phyloP scores from a whole-genome alignment of 2,797 vertebrate species.

The Strix occidentalis region DNA sequence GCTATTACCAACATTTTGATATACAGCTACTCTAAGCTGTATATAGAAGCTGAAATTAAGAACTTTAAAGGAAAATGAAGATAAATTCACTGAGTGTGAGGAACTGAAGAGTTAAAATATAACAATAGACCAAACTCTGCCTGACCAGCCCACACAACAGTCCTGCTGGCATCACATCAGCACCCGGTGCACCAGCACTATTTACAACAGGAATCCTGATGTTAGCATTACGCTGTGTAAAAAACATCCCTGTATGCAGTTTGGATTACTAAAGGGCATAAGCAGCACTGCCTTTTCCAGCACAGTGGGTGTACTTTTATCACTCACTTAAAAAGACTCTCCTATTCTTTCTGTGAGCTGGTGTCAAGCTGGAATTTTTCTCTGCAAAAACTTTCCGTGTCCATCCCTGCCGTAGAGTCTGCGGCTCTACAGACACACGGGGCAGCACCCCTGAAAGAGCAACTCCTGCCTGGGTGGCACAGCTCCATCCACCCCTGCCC shows the following conservation, averaged over 20 bases:
- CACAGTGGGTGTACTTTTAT: background rate
- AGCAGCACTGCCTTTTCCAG: background rate
- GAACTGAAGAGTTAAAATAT: background rate
- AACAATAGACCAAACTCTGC: background rate
- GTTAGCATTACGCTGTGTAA: background rate
- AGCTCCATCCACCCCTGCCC: background rate
- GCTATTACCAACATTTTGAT: background rate
- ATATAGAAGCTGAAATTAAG: background rate
- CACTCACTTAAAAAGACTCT: background rate
- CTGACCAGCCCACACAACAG: background rate
- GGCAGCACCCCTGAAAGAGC: background rate
- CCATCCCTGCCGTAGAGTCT: background rate
- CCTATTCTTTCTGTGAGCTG: background rate
- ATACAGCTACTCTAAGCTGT: background rate
- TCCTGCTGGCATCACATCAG: background rate
- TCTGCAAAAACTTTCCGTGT: background rate
- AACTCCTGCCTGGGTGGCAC: background rate
- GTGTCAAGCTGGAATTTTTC: background rate
- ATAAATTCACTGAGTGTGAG: background rate
- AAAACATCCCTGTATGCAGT: background rate
- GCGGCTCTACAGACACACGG: rapidly evolving
- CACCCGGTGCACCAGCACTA: background rate
- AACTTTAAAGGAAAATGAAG: background rate
- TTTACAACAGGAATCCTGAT: background rate
- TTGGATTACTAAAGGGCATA: background rate